Evolutionary conservation across 2,113 vertebrate species (phyloP).

Genomic region (Bucco capensis): DNA sequence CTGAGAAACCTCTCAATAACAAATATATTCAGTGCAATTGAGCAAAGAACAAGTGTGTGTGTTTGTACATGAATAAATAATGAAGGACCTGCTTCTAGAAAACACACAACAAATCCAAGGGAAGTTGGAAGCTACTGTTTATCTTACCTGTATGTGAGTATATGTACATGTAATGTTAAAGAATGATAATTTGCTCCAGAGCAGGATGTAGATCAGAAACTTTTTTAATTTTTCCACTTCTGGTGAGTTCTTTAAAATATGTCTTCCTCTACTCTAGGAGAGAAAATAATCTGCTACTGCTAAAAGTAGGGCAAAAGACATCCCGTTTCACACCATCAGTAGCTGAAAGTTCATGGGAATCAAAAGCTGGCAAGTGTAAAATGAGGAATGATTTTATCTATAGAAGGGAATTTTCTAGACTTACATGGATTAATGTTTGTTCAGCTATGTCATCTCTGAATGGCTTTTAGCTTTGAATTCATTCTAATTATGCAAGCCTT

Average conservation of each 20-base stretch:
- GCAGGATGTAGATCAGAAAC: background rate
- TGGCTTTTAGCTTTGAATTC: background rate
- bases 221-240: background rate
- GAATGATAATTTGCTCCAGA: background rate
- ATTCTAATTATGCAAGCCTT: background rate
- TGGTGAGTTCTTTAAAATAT: background rate
- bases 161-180: background rate
- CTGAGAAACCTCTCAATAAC: background rate
- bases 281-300: background rate
- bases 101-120: background rate
- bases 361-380: background rate
- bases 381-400: background rate
- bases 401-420: background rate
- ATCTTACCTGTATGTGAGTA: background rate
- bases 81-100: background rate
- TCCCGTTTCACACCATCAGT: background rate
- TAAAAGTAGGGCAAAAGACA: background rate
- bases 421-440: background rate
- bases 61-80: background rate
- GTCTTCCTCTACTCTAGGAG: background rate
- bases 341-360: background rate
- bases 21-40: background rate
- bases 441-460: background rate
- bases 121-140: background rate
- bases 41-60: background rate